These are phyloP conservation scores for Orthosia gracilis DNA, from an alignment of 2,888 invertebrate genomes.

Conservation along the genomic window DNA sequence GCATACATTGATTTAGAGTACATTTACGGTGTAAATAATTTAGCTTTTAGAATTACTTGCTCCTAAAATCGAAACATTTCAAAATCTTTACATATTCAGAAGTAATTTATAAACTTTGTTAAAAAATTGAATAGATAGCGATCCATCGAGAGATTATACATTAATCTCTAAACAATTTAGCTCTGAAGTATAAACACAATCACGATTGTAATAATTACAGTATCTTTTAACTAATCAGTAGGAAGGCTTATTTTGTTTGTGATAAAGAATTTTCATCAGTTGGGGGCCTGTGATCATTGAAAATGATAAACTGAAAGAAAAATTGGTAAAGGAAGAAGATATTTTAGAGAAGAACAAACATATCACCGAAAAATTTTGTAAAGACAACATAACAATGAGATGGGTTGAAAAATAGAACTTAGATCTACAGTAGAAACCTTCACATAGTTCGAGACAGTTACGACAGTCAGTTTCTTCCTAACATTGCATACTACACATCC, in stretches of 20 bases:
- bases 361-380: too few relatives aligned
- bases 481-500: too few relatives aligned
- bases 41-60: constrained; percentile 21
- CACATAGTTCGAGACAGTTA: too few relatives aligned
- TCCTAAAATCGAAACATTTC: constrained; percentile 15
- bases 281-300: neutral
- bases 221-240: constrained; percentile 6
- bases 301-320: neutral
- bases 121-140: constrained; percentile 31
- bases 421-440: too few relatives aligned
- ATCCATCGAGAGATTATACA: constrained; percentile 5
- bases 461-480: too few relatives aligned
- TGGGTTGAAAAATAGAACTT: too few relatives aligned
- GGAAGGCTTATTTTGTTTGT: neutral
- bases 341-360: too few relatives aligned
- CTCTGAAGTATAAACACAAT: constrained; percentile 16
- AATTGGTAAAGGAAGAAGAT: neutral
- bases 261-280: constrained; percentile 16
- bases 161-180: constrained; percentile 14
- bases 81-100: constrained; percentile 30
- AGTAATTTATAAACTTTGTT: constrained; percentile 22
- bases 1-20: neutral
- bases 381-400: too few relatives aligned
- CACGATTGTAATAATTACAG: constrained; percentile 18
- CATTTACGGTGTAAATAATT: constrained; percentile 17